Evolutionary conservation across 2,888 invertebrate species (phyloP).

Genomic region (Idaea biselata): DNA sequence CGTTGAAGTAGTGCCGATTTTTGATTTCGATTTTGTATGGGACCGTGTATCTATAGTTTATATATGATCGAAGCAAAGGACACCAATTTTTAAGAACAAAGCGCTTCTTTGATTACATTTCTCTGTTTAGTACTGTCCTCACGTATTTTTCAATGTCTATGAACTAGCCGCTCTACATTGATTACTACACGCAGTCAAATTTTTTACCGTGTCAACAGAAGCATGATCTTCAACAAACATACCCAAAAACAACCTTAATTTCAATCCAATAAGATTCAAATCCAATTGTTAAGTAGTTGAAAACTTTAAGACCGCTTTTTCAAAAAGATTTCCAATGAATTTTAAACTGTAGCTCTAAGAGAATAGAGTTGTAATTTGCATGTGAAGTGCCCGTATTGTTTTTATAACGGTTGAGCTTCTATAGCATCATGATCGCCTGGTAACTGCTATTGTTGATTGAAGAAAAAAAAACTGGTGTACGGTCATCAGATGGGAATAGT

Average conservation of each 20-base stretch:
- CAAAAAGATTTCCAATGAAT: neutral
- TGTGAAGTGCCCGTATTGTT: slow-evolving; percentile 18
- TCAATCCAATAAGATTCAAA: neutral
- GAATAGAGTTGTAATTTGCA: neutral
- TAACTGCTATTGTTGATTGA: slow-evolving; percentile 54
- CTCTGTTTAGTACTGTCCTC: no score
- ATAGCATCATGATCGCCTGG: slow-evolving; percentile 55
- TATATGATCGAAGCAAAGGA: no score
- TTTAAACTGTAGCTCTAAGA: neutral
- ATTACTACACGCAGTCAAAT: neutral
- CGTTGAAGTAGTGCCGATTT: no score
- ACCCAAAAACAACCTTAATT: neutral
- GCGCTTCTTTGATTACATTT: no score
- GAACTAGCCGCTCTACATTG: neutral
- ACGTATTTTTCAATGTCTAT: neutral
- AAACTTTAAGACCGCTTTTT: neutral
- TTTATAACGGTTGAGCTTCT: slow-evolving; percentile 59
- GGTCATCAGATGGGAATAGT: neutral
- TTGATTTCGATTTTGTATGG: no score
- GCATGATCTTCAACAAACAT: neutral
- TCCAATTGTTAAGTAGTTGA: neutral
- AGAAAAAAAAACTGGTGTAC: slow-evolving; percentile 44
- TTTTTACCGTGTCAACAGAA: slow-evolving; percentile 1
- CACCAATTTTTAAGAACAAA: no score
- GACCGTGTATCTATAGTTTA: no score